phyloP scores from a whole-genome alignment of 2,888 invertebrate genomes.

The Hyposoter didymator region DNA sequence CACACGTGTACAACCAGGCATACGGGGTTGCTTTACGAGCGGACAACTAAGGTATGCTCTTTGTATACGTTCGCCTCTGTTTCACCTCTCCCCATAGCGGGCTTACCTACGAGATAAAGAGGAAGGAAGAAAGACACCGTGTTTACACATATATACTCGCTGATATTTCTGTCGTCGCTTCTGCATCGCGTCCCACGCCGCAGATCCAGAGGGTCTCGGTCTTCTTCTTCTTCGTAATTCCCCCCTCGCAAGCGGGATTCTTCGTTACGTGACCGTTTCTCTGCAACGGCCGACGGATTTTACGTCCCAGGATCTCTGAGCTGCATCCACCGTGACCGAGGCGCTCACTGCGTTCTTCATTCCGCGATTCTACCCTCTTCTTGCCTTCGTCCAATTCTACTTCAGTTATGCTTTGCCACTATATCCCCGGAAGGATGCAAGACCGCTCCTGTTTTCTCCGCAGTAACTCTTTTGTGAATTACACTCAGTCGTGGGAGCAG shows the following conservation, averaged over 20 bases:
- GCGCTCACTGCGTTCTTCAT: conserved; percentile 58
- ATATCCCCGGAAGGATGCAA: conserved; percentile 61
- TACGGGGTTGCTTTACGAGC: conserved; percentile 84
- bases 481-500: neutral
- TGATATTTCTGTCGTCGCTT: conserved; percentile 19
- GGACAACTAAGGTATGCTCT: conserved; percentile 84
- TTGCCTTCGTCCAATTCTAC: conserved; percentile 48
- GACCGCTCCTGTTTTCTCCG: conserved; percentile 63
- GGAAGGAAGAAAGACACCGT: conserved; percentile 63
- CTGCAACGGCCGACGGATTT: conserved; percentile 77
- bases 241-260: conserved; percentile 71
- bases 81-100: conserved; percentile 44
- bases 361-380: conserved; percentile 55
- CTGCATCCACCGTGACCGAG: conserved; percentile 72
- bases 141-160: conserved; percentile 3
- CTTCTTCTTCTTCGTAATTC: conserved; percentile 66
- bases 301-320: conserved; percentile 73
- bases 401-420: conserved; percentile 33
- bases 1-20: conserved; percentile 78
- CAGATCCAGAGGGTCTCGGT: conserved; percentile 68
- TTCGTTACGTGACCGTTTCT: conserved; percentile 74
- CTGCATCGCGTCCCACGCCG: conserved; percentile 28
- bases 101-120: conserved; percentile 57
- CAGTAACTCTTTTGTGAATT: conserved; percentile 57
- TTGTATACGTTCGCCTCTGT: conserved; percentile 64